Base-by-base conservation (phyloP, 2,113 vertebrate species). In the Urocolius indicus region DNA sequence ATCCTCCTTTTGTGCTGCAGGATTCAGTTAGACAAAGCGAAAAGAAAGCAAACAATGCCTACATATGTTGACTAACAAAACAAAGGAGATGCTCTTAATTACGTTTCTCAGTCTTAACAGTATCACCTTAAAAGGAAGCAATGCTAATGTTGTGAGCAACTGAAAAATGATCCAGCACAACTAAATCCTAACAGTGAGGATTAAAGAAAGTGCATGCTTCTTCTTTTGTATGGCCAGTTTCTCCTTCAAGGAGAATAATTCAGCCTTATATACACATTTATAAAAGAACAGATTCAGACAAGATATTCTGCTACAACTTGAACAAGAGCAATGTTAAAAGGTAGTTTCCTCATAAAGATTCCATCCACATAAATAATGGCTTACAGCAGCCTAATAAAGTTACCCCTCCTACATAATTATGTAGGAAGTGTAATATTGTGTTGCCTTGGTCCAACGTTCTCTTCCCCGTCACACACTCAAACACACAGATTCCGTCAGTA, bases 351-450 rank as follows among this genome's bases (percentile, higher is more conserved):
- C 94, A 90, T 94, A 95, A 90, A 81, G 68, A 94, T 94, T 96
- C 87, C 29, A 73, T 43, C 71, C 0, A 1, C 92, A 95, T 90
- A 90, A 88, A 85, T 83, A 93, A 92, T 80, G 57, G 49, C 36
- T 95, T 96, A 73, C 76, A 93, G 92, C 57, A 94, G 89, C 74
- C 89, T 89, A 94, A 96, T 95, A 96, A 97, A 96, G 61, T 65
- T 95, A 90, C 41, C 34, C 80, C 90, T 96, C 94, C 96, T 93
- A 94, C 89, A 59, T 92, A 95, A 96, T 97, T 96, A 96, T 90
- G 82, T 79, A 94, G 86, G 92, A 96, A 97, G 59, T 69, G 16
- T 83, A 96, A 85, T 90, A 49, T 57, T 95, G 73, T 75, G 66
- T 82, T 93, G 90, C 89, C 87, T 82, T 81, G 61, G 75, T 84